Percentiles rank a stretch among this genome's conserved stretches.
phyloP scores from a whole-genome alignment of 2,888 invertebrate genomes.

The Gnatocerus cornutus region DNA sequence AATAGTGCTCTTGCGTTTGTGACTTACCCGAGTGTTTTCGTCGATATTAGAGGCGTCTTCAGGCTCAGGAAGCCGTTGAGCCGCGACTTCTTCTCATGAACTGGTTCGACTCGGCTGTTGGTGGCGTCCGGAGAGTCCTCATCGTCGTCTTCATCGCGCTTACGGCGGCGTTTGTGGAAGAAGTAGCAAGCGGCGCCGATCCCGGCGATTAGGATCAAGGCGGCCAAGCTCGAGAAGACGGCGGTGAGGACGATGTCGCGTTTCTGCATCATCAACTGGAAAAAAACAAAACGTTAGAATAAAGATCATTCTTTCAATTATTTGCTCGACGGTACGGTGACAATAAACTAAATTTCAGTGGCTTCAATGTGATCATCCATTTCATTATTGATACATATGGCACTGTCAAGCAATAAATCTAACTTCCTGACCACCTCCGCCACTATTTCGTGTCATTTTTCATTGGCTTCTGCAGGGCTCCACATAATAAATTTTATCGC shows the following conservation, averaged over 20 bases:
- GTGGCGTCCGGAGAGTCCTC: slow-evolving; percentile 74
- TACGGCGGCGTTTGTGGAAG: slow-evolving; percentile 73
- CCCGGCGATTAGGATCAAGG: slow-evolving; percentile 75
- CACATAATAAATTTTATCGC: slow-evolving; percentile 11
- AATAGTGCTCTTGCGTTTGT: background rate
- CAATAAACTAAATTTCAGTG: too few relatives aligned
- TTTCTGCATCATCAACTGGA: slow-evolving; percentile 80
- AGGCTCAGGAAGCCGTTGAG: slow-evolving; percentile 81
- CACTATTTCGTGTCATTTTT: background rate
- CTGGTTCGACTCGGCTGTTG: slow-evolving; percentile 69
- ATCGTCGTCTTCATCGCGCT: slow-evolving; percentile 71
- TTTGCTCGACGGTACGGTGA: too few relatives aligned
- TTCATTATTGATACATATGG: too few relatives aligned
- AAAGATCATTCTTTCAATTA: too few relatives aligned
- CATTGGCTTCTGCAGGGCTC: background rate
- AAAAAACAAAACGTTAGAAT: slow-evolving; percentile 15
- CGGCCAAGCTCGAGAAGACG: slow-evolving; percentile 78
- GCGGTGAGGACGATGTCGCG: slow-evolving; percentile 79
- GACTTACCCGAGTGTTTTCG: slow-evolving; percentile 84
- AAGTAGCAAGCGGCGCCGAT: slow-evolving; percentile 75
- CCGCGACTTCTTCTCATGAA: slow-evolving; percentile 74
- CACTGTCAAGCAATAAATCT: too few relatives aligned
- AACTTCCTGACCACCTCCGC: too few relatives aligned
- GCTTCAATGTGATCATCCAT: too few relatives aligned
- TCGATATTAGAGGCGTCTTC: slow-evolving; percentile 83